Conservation (phyloP, 2,113 vertebrate species). For the Chionomys nivalis region DNA sequence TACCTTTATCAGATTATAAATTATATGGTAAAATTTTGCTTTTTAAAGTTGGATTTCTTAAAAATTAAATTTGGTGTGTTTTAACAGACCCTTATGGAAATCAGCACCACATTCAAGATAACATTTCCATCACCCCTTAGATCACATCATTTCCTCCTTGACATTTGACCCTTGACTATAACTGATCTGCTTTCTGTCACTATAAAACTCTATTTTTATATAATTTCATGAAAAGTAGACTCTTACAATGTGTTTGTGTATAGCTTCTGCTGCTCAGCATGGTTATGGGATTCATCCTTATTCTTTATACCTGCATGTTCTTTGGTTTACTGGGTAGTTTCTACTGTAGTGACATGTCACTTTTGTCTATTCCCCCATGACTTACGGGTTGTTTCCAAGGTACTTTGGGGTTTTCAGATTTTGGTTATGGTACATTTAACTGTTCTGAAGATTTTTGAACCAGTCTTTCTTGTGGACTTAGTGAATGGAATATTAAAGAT, state of each 20-base stretch:
- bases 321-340: background rate
- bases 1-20: slow-evolving; percentile 11
- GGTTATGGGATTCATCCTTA: background rate
- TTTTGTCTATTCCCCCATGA: background rate
- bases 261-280: background rate
- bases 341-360: background rate
- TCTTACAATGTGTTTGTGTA: background rate
- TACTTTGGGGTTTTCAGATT: background rate
- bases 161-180: background rate
- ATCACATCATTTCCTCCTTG: background rate
- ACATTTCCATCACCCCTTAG: background rate
- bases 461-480: background rate
- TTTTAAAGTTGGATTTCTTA: background rate
- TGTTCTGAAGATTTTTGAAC: background rate
- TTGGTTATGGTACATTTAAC: background rate
- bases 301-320: background rate
- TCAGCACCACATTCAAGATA: background rate
- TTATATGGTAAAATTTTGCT: background rate
- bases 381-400: background rate
- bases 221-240: slow-evolving; percentile 8
- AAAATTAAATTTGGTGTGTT: background rate
- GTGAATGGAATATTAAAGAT: too few species aligned
- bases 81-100: slow-evolving; percentile 13
- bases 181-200: background rate
- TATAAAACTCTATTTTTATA: background rate